These are phyloP conservation scores for Hemicordylus capensis DNA, from an alignment of 2,113 vertebrate species.

Conservation along the genomic window DNA sequence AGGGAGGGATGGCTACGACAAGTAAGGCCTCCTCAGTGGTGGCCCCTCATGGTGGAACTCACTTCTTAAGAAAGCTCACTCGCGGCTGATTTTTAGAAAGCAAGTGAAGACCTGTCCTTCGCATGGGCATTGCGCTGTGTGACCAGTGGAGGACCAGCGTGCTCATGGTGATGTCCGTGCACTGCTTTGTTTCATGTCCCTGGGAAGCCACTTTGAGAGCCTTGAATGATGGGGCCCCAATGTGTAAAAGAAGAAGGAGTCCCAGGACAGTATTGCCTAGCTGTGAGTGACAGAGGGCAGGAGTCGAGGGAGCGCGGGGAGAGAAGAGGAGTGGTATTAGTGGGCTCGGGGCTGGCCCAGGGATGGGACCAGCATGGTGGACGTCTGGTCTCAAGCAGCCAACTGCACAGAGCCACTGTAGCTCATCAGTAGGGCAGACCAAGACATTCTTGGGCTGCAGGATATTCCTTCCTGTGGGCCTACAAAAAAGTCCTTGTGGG, in stretches of 20 bases:
- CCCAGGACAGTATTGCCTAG: no score
- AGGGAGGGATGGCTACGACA: not conserved
- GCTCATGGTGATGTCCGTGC: not conserved
- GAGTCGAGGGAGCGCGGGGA: not conserved
- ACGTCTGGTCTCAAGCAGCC: no score
- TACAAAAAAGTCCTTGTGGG: no score
- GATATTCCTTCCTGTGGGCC: no score
- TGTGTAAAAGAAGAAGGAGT: not conserved
- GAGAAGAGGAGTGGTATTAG: no score
- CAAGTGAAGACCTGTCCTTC: not conserved
- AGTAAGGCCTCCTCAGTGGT: not conserved
- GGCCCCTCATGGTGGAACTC: not conserved
- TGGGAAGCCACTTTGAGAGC: not conserved
- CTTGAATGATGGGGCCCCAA: no score
- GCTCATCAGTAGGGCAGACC: no score
- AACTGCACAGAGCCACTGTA: no score
- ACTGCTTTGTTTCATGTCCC: not conserved
- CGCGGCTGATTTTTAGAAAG: not conserved
- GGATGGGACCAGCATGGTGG: no score
- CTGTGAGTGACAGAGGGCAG: no score
- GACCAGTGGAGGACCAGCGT: not conserved
- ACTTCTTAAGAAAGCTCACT: not conserved
- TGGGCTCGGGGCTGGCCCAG: no score
- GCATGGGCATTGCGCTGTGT: not conserved
- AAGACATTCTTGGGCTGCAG: no score